Conservation (phyloP, 2,113 vertebrate species). For the Platysternon megacephalum region DNA sequence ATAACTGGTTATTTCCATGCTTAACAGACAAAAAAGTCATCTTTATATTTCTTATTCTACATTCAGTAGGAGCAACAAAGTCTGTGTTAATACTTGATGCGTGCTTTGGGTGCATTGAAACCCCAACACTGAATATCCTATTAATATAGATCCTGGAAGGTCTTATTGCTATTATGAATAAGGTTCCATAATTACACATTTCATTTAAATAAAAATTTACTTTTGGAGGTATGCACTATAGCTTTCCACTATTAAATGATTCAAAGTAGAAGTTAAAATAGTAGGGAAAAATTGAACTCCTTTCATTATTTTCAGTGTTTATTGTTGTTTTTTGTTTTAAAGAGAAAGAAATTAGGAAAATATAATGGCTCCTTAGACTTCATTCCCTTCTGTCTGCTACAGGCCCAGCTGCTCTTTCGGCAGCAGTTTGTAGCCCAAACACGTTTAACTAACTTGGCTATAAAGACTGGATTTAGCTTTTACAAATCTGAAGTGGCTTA, state of each 20-base stretch:
- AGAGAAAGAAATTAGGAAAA: background rate
- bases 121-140: background rate
- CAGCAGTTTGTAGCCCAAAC: background rate
- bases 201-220: background rate
- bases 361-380: background rate
- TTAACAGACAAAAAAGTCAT: rapidly evolving
- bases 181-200: background rate
- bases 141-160: background rate
- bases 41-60: background rate
- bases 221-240: background rate
- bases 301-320: background rate
- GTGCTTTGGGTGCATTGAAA: background rate
- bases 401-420: background rate
- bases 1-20: slow-evolving; percentile 14
- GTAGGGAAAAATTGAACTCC: background rate
- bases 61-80: background rate
- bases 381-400: background rate
- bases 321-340: background rate
- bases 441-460: background rate
- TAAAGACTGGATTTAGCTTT: background rate
- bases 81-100: background rate
- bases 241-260: background rate
- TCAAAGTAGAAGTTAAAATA: background rate
- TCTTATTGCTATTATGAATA: background rate
- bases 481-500: background rate